phyloP scores from a whole-genome alignment of 2,888 invertebrate genomes.

The Adineta ricciae region DNA sequence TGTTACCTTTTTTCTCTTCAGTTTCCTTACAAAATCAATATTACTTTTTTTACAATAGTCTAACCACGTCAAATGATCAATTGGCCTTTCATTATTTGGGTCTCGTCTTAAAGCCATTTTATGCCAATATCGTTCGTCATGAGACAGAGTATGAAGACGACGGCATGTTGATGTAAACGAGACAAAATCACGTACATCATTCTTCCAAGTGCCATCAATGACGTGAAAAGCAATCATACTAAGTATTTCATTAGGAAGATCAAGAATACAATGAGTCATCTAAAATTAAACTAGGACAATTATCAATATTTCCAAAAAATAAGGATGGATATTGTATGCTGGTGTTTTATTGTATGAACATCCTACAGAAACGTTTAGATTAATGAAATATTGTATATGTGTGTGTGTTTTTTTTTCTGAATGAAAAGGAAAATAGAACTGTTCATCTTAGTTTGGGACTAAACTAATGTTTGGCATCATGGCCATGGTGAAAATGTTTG shows the following conservation, averaged over 20 bases:
- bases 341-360: not conserved
- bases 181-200: not conserved
- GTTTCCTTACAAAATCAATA: not conserved
- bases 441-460: not conserved
- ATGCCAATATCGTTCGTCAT: not conserved
- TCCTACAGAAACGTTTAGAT: not conserved
- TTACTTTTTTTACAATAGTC: not conserved
- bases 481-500: not conserved
- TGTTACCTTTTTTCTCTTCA: not conserved
- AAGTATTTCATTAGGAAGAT: not conserved
- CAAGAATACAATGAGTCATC: not conserved
- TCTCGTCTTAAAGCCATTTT: not conserved
- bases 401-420: no score
- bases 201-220: not conserved
- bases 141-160: no score
- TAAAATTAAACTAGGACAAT: not conserved
- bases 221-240: not conserved
- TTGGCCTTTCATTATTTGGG: not conserved
- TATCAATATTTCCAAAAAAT: no score
- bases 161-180: not conserved
- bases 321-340: no score
- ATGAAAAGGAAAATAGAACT: not conserved
- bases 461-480: not conserved
- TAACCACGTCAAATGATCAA: not conserved
- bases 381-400: not conserved